Percentiles rank a stretch among this genome's conserved stretches.
phyloP scores from a whole-genome alignment of 2,888 invertebrate species.

The Diplazon laetatorius region DNA sequence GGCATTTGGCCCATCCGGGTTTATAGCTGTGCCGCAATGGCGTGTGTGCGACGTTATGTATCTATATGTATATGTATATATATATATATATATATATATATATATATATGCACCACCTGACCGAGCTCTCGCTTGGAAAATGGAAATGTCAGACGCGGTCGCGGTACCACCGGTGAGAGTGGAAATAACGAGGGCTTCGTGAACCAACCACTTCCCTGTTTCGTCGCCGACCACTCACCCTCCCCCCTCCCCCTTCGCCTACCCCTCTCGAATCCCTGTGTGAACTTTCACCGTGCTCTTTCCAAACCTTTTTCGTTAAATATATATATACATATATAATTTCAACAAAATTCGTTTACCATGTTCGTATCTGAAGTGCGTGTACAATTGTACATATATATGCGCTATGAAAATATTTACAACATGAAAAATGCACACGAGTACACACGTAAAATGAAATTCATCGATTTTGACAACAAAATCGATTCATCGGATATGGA shows the following conservation, averaged over 20 bases:
- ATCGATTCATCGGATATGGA: no score
- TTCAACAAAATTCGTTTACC: slow-evolving; percentile 1
- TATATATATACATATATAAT: slow-evolving; percentile 3
- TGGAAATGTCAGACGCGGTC: slow-evolving; percentile 71
- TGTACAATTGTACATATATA: no score
- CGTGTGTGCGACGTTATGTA: background rate
- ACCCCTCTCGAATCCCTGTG: slow-evolving; percentile 41
- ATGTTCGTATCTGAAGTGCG: background rate
- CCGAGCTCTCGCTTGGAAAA: slow-evolving; percentile 65
- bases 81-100: slow-evolving; percentile 9
- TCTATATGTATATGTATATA: no score
- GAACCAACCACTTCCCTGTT: slow-evolving; percentile 40
- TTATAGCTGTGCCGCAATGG: slow-evolving; percentile 8
- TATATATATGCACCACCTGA: slow-evolving; percentile 35
- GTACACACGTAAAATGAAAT: no score
- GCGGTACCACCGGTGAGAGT: slow-evolving; percentile 28
- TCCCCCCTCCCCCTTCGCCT: no score
- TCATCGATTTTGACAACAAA: no score
- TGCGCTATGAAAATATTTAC: no score
- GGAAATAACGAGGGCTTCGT: slow-evolving; percentile 69
- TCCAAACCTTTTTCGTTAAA: slow-evolving; percentile 25
- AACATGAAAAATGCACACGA: no score
- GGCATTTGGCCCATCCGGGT: slow-evolving; percentile 63
- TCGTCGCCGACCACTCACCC: slow-evolving; percentile 19
- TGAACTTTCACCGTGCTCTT: slow-evolving; percentile 11